A percentile compares a stretch with the other conserved stretches of the same genome.
phyloP scores from a whole-genome alignment of 1,140 invertebrate genomes.

The Drusus annulatus region DNA sequence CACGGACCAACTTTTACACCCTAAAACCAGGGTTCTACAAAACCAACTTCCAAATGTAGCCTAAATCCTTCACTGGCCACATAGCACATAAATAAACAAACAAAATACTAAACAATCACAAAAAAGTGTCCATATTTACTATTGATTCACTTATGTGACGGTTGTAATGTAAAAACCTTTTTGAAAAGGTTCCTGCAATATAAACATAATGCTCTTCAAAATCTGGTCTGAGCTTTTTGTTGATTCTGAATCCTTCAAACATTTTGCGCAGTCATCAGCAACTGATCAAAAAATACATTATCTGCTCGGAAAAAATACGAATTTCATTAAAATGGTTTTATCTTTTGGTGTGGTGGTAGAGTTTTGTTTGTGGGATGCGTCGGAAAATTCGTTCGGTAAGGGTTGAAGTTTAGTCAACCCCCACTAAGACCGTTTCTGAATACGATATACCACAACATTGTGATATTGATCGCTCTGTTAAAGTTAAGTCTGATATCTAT shows the following conservation, averaged over 20 bases:
- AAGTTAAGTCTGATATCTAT: conserved; percentile 42
- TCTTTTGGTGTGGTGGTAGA: not conserved
- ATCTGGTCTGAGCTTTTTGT: conserved; percentile 25
- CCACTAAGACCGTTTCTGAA: conserved; percentile 41
- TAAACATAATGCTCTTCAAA: not conserved
- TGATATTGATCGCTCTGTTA: conserved; percentile 49
- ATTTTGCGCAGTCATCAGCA: not conserved
- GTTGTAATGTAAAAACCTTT: not conserved
- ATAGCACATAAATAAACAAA: not conserved
- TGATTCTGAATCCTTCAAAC: not conserved
- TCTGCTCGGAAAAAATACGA: not conserved
- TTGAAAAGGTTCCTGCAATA: not conserved
- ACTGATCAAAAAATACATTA: not conserved
- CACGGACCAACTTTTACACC: conserved; percentile 32
- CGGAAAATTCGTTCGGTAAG: not conserved
- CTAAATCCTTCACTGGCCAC: conserved; percentile 12
- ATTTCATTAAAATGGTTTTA: not conserved
- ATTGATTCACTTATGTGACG: too few relatives aligned
- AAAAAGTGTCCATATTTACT: not conserved
- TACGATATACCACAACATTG: conserved; percentile 50
- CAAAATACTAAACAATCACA: not conserved
- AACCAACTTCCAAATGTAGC: conserved; percentile 36
- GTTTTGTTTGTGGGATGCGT: not conserved
- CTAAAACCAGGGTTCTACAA: conserved; percentile 32
- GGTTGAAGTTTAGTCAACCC: conserved; percentile 24